phyloP scores from a whole-genome alignment of 2,113 vertebrate species.

The Oceanites oceanicus region DNA sequence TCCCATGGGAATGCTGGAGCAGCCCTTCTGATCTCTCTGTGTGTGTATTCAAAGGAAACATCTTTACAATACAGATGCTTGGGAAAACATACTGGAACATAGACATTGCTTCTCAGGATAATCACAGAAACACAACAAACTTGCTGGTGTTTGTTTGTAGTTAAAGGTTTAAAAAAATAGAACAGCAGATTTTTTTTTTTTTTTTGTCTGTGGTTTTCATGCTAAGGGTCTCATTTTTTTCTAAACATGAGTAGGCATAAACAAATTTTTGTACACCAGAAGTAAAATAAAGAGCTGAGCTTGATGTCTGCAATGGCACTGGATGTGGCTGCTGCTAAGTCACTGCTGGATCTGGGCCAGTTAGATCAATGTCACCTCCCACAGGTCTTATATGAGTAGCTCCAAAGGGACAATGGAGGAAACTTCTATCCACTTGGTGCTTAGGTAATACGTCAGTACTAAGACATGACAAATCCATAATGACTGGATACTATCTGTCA shows the following conservation, averaged over 20 bases:
- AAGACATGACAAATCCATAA: not conserved
- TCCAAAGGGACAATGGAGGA: not conserved
- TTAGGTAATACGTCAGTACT: not conserved
- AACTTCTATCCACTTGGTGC: not conserved
- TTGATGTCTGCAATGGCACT: not conserved
- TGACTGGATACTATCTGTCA: not conserved
- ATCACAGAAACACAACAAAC: not conserved
- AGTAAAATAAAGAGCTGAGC: not conserved
- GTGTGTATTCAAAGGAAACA: constrained; percentile 43
- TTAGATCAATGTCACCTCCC: not conserved
- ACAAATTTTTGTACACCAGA: not conserved
- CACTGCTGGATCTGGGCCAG: not conserved
- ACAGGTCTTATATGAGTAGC: not conserved
- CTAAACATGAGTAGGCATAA: not conserved
- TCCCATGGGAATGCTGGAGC: constrained; percentile 55
- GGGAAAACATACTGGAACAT: constrained; percentile 3
- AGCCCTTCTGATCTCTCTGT: constrained; percentile 11
- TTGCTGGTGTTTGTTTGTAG: not conserved
- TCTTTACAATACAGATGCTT: constrained; percentile 51
- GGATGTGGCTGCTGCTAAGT: not conserved
- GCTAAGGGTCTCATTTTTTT: not conserved
- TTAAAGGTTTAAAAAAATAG: not conserved
- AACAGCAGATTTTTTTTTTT: not conserved
- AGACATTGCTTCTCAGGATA: not conserved
- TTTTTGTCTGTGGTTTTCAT: not conserved